Conservation (phyloP, 2,797 vertebrate species). For the Halcyon smyrnensis region DNA sequence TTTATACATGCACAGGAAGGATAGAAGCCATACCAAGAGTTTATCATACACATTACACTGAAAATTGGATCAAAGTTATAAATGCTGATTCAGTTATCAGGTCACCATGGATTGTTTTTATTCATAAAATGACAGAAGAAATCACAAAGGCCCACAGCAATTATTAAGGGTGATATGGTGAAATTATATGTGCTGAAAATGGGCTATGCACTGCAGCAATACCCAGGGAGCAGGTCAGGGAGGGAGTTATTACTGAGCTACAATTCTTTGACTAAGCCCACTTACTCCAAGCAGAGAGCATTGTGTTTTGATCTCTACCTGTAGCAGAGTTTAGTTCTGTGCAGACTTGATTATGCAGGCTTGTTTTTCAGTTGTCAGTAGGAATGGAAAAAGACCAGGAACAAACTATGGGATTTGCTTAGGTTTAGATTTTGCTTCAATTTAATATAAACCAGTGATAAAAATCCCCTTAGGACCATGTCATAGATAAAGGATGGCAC, state of each 20-base stretch:
- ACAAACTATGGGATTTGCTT: neutral
- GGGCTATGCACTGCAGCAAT: neutral
- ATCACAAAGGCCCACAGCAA: slow-evolving; percentile 47
- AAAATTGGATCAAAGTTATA: slow-evolving; percentile 50
- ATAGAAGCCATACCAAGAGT: neutral
- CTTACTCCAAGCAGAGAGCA: neutral
- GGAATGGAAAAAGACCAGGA: neutral
- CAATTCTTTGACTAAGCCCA: neutral
- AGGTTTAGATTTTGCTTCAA: neutral
- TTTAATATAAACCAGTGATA: neutral
- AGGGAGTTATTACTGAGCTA: slow-evolving; percentile 6
- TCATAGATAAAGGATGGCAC: neutral
- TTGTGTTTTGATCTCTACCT: neutral
- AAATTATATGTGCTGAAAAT: slow-evolving; percentile 31
- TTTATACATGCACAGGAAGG: neutral
- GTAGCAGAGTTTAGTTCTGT: neutral
- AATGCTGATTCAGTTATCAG: slow-evolving; percentile 49
- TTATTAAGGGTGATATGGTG: slow-evolving; percentile 30
- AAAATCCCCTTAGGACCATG: neutral
- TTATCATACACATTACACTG: neutral
- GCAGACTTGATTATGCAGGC: neutral
- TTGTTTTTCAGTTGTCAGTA: neutral
- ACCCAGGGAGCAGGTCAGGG: slow-evolving; percentile 9
- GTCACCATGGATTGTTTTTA: neutral
- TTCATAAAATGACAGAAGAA: slow-evolving; percentile 44